A percentile compares a stretch with the other conserved stretches of the same genome.
These are phyloP conservation scores for Carassius auratus DNA, from an alignment of 2,113 vertebrate genomes.

Conservation along the genomic window DNA sequence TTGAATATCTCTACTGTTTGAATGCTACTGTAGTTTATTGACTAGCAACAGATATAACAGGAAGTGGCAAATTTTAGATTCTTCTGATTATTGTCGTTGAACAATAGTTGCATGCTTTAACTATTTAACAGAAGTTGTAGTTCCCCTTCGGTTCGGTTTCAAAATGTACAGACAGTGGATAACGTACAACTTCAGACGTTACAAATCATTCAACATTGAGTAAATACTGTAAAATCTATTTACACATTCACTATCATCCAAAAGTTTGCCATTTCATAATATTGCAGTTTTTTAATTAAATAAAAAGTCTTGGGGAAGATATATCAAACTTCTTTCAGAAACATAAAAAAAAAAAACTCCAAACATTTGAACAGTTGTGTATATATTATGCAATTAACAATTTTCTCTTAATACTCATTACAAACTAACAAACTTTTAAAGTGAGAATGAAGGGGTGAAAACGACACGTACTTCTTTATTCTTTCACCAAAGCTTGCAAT, in stretches of 20 bases:
- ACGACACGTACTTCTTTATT: slow-evolving; percentile 90
- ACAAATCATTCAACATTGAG: too few relatives aligned
- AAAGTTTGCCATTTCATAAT: too few relatives aligned
- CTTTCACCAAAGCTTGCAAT: slow-evolving; percentile 90
- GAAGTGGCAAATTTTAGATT: too few relatives aligned
- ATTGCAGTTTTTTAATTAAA: too few relatives aligned
- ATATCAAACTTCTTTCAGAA: not conserved
- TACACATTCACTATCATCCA: too few relatives aligned
- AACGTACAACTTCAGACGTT: too few relatives aligned
- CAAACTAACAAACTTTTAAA: not conserved
- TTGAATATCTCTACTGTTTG: not conserved
- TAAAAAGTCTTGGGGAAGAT: not conserved
- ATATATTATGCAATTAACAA: not conserved
- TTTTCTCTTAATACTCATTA: not conserved
- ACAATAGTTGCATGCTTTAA: too few relatives aligned
- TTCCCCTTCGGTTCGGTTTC: too few relatives aligned
- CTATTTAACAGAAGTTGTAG: too few relatives aligned
- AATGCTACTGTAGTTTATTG: not conserved
- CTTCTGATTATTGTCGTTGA: not conserved
- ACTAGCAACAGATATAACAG: not conserved
- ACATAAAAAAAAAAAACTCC: too few relatives aligned
- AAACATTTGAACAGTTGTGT: not conserved
- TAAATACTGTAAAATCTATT: too few relatives aligned
- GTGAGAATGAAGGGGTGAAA: not conserved
- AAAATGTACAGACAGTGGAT: too few relatives aligned